Conservation (phyloP, 2,113 vertebrate species). For the Dicaeum eximium region DNA sequence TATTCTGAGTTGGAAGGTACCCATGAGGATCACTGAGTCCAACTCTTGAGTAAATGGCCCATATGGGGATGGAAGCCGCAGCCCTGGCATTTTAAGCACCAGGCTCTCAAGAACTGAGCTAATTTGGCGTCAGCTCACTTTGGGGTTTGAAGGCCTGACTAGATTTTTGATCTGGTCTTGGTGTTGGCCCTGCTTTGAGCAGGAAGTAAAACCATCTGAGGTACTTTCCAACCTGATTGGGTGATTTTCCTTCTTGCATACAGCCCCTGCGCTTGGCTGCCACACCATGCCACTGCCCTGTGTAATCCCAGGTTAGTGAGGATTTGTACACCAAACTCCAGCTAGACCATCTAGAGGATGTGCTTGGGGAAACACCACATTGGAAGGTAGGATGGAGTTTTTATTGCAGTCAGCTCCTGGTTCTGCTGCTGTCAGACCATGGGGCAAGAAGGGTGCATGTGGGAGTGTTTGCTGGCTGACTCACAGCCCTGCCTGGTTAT, state of each 20-base stretch:
- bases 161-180: background rate
- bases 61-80: background rate
- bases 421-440: background rate
- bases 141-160: background rate
- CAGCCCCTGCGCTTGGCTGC: too few species aligned
- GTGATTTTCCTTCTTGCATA: background rate
- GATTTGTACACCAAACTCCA: fast-evolving
- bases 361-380: background rate
- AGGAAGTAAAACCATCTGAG: background rate
- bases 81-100: background rate
- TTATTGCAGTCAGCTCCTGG: fast-evolving
- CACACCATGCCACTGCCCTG: background rate
- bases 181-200: background rate
- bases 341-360: background rate
- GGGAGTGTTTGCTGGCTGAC: background rate
- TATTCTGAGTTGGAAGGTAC: background rate
- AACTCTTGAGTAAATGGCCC: background rate
- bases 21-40: background rate
- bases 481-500: fast-evolving
- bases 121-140: background rate
- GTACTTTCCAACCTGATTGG: background rate
- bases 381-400: background rate
- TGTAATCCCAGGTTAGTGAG: too few species aligned
- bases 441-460: background rate
- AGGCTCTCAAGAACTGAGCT: background rate